Conservation (phyloP, 2,797 vertebrate genomes). For the Sciaenops ocellatus region DNA sequence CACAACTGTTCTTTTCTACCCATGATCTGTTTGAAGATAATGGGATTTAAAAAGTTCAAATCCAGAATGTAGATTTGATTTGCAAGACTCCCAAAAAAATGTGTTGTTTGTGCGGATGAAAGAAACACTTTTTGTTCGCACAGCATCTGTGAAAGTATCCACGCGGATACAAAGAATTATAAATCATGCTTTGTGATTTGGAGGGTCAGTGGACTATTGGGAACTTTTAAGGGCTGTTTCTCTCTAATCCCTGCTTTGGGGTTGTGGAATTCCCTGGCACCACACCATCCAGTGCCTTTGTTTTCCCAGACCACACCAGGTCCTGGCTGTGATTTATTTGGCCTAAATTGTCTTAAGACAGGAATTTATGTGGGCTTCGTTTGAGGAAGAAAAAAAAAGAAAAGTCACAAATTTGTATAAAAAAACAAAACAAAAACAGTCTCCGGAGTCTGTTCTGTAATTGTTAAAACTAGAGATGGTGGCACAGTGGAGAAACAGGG, state of each 20-base stretch:
- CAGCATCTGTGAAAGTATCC: slow-evolving; percentile 22
- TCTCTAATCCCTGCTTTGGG: slow-evolving; percentile 75
- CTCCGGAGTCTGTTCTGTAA: slow-evolving; percentile 45
- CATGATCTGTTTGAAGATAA: slow-evolving; percentile 12
- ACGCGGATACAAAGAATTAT: slow-evolving; percentile 46
- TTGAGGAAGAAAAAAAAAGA: neutral
- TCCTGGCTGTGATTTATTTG: slow-evolving; percentile 44
- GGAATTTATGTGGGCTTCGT: slow-evolving; percentile 16
- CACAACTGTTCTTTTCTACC: neutral
- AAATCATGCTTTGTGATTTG: slow-evolving; percentile 55
- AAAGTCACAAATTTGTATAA: slow-evolving; percentile 21
- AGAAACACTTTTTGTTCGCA: slow-evolving; percentile 12
- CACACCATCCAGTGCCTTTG: slow-evolving; percentile 70
- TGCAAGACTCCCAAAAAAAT: slow-evolving; percentile 9
- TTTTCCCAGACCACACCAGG: slow-evolving; percentile 64
- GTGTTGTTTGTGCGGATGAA: slow-evolving; percentile 23
- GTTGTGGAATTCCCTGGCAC: slow-evolving; percentile 82
- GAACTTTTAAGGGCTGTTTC: slow-evolving; percentile 67
- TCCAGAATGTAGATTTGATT: slow-evolving; percentile 15
- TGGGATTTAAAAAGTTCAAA: slow-evolving; percentile 14
- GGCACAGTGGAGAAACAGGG: slow-evolving; percentile 71
- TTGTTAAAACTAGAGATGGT: slow-evolving; percentile 70
- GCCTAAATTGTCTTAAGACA: slow-evolving; percentile 42
- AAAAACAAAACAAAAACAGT: neutral
- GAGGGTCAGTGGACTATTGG: slow-evolving; percentile 55